Evolutionary conservation across 1,140 invertebrate species (phyloP).

Genomic region (Melipona quadrifasciata): DNA sequence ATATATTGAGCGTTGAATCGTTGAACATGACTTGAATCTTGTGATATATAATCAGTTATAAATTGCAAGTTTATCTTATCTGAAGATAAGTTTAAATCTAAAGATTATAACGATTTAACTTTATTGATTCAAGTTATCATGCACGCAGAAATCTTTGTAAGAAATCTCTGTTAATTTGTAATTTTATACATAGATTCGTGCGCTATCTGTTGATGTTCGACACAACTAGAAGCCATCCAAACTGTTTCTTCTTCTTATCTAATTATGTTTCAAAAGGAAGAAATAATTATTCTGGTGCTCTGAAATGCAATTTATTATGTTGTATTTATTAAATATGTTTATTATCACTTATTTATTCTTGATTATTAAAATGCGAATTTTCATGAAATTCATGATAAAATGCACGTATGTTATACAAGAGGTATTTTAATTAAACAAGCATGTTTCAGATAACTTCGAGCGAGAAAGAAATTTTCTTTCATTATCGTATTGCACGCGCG

Average conservation of each 20-base stretch:
- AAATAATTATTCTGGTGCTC: background rate
- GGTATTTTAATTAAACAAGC: background rate
- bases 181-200: background rate
- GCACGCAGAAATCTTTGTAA: too few relatives aligned
- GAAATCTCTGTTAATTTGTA: background rate
- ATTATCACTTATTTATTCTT: background rate
- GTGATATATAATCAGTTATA: background rate
- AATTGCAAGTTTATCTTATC: background rate
- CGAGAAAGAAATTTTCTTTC: constrained; percentile 13
- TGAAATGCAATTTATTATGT: background rate
- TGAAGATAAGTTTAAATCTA: background rate
- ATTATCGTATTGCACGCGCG: background rate
- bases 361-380: background rate
- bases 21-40: background rate
- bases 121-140: background rate
- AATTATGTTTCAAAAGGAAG: background rate
- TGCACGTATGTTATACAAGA: too few relatives aligned
- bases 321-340: background rate
- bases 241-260: background rate
- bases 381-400: background rate
- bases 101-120: background rate
- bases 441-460: background rate
- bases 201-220: background rate
- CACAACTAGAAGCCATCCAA: background rate
- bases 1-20: background rate